phyloP scores from a whole-genome alignment of 2,888 invertebrate species.

The Lasioglossum zephyrum region DNA sequence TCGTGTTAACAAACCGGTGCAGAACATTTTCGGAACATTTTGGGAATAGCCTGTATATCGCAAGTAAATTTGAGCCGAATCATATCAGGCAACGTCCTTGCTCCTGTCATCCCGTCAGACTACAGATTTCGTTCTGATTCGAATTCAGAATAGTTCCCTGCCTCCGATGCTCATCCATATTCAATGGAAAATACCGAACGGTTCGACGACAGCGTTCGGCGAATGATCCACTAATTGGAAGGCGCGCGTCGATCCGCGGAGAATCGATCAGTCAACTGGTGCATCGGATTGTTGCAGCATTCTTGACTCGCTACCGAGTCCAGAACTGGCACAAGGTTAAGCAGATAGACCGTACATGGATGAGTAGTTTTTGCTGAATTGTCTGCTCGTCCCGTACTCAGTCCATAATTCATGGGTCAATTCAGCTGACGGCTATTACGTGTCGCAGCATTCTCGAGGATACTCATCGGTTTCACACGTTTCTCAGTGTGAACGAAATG shows the following conservation, averaged over 20 bases:
- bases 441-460: background rate
- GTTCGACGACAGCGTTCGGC: constrained; percentile 39
- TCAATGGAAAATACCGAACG: constrained; percentile 52
- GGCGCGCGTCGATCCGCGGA: constrained; percentile 25
- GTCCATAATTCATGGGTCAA: constrained; percentile 41
- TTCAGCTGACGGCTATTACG: background rate
- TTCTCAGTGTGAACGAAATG: background rate
- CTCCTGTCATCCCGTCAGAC: background rate
- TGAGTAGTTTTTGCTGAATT: constrained; percentile 37
- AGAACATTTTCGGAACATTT: too few relatives aligned
- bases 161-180: constrained; percentile 65
- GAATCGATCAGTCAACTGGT: constrained; percentile 63
- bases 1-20: too few relatives aligned
- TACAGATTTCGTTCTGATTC: constrained; percentile 25
- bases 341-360: constrained; percentile 46
- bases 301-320: constrained; percentile 38
- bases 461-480: background rate
- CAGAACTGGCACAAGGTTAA: constrained; percentile 75
- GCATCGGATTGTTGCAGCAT: constrained; percentile 67
- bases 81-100: background rate
- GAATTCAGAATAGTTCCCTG: constrained; percentile 21
- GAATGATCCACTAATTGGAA: constrained; percentile 30
- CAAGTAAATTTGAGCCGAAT: background rate
- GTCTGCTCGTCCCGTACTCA: constrained; percentile 6
- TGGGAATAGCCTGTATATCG: background rate